phyloP scores from a whole-genome alignment of 2,797 vertebrate genomes.

The Smutsia gigantea region DNA sequence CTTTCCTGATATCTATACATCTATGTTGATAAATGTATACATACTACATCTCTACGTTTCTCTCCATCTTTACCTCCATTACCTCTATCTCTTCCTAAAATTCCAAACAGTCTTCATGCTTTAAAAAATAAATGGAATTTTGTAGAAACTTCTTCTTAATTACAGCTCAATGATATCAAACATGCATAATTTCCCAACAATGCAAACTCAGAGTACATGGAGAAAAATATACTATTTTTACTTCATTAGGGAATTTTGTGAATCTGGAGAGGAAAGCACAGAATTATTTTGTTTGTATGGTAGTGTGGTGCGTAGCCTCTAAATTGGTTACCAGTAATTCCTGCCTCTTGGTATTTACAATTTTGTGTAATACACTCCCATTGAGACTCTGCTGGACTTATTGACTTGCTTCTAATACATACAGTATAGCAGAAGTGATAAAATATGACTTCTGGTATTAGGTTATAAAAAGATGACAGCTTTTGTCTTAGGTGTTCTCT shows the following conservation, averaged over 20 bases:
- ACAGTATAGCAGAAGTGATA: not conserved
- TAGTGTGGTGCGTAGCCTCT: not conserved
- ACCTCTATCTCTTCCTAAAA: conserved; percentile 15
- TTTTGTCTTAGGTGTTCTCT: not conserved
- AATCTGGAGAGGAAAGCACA: not conserved
- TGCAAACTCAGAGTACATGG: not conserved
- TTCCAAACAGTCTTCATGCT: not conserved
- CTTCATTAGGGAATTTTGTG: conserved; percentile 11
- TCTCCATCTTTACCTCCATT: not conserved
- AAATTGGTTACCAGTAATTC: not conserved
- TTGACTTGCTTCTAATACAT: not conserved
- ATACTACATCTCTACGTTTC: not conserved
- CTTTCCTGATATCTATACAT: not conserved
- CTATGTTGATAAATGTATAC: not conserved
- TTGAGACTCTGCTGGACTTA: not conserved
- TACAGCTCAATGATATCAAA: conserved; percentile 24
- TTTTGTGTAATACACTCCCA: not conserved
- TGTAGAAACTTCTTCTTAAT: not conserved
- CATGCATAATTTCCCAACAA: not conserved
- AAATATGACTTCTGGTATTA: not conserved
- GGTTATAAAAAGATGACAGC: not conserved
- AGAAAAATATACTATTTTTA: not conserved
- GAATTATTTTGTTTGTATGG: not conserved
- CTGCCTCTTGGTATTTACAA: not conserved
- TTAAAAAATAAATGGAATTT: not conserved